Percentiles rank a stretch among this genome's conserved stretches.
Conservation (phyloP, 2,113 vertebrate species). For the Dromiciops gliroides region DNA sequence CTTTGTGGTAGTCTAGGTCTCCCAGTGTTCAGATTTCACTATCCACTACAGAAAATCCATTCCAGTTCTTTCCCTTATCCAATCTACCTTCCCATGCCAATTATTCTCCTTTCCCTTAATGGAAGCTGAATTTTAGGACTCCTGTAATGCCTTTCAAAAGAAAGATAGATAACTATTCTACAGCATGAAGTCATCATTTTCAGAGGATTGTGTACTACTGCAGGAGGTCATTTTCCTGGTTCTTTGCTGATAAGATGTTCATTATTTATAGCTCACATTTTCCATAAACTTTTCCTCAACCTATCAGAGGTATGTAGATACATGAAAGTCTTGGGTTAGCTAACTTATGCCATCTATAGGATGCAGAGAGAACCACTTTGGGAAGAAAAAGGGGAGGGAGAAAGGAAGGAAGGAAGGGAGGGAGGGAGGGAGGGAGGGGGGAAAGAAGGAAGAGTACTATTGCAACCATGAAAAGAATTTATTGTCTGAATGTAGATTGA, state of each 20-base stretch:
- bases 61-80: neutral
- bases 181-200: neutral
- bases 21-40: neutral
- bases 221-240: neutral
- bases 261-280: neutral
- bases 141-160: neutral
- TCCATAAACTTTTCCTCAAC: neutral
- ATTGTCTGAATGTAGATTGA: too few species aligned
- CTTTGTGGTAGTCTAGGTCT: neutral
- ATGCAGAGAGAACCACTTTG: neutral
- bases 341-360: neutral
- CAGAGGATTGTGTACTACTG: neutral
- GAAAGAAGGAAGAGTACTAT: neutral
- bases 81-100: neutral
- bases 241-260: neutral
- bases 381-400: too few species aligned
- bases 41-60: neutral
- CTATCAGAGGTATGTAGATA: neutral
- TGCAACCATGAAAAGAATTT: too few species aligned
- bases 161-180: neutral
- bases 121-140: neutral
- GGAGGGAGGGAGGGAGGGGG: neutral
- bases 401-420: neutral
- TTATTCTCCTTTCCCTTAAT: neutral
- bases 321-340: neutral